Base-by-base conservation (phyloP, 2,888 invertebrate genomes). In the Ornithoptera priamus region DNA sequence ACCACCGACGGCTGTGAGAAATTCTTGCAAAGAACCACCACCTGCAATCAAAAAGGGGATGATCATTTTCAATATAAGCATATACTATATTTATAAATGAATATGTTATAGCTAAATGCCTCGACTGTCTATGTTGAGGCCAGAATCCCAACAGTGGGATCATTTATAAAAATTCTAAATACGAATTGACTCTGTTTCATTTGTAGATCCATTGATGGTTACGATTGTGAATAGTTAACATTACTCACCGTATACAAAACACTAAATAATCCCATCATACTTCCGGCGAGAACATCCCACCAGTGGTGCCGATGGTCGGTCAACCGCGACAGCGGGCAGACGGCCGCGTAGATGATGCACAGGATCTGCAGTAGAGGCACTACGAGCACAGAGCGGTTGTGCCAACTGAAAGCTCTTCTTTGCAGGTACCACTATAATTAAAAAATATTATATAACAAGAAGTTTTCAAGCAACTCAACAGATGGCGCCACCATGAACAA, bases 251-350 rank as follows among this genome's bases (percentile, higher is more conserved):
- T 93, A 78, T 95, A 94, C 20, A 94, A 73, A 39, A 93, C 94
- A 70, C 93, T 93, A 24, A 91, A 75, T 0, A 93, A 72, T 0
- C 96, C 97, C 77, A 96, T 85, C 0, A 89, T 67, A 0, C 88
- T 89, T 0, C 97, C 97, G 39, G 93, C 94, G 0, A 95, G 84
- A 0, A 96, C 96, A 80, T 97, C 96, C 95, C 96, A 96, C 95
- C 96, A 96, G 82, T 96, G 96, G 82, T 97, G 96, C 36, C 96
- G 88, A 81, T 94, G 93, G 83, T 97, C 96, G 0, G 94, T 94
- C 73, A 97, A 93, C 74, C 96, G 89, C 18, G 95, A 94, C 53
- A 96, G 84, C 0, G 95, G 94, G 80, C 96, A 96, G 50, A 94
- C 85, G 0, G 94, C 85, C 0, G 94, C 94, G 94, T 95, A 96